Conservation (phyloP, 1,140 invertebrate genomes). For the Artemia franciscana region DNA sequence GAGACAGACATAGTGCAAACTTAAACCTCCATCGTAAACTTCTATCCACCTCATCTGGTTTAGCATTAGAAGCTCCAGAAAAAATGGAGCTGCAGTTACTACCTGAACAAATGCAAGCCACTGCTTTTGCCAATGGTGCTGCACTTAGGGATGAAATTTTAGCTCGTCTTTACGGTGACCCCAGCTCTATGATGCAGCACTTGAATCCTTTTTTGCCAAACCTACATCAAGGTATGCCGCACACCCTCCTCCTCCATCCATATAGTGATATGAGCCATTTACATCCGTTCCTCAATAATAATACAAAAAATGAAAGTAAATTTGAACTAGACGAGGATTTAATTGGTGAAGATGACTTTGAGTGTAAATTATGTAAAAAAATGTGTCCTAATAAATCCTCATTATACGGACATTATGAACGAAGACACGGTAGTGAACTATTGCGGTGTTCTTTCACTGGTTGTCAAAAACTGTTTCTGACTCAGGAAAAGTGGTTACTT, state of each 20-base stretch:
- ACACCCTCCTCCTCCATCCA: neutral
- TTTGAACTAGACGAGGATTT: neutral
- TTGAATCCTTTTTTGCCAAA: neutral
- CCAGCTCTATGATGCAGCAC: constrained; percentile 19
- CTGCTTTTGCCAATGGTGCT: constrained; percentile 25
- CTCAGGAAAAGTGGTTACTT: neutral
- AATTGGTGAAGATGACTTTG: neutral
- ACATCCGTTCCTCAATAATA: neutral
- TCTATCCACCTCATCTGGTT: constrained; percentile 36
- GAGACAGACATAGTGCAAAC: constrained; percentile 79
- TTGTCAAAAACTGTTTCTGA: neutral
- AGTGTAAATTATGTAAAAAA: neutral
- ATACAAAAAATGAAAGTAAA: neutral
- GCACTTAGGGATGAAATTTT: constrained; percentile 47
- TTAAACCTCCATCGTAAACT: constrained; percentile 71
- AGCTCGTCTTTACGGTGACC: constrained; percentile 52
- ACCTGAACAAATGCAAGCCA: constrained; percentile 23
- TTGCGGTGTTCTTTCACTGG: neutral
- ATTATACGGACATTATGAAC: neutral
- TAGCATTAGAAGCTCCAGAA: neutral
- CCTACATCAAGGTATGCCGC: neutral
- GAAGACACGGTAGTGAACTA: neutral
- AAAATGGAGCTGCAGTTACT: constrained; percentile 9
- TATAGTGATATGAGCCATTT: neutral
- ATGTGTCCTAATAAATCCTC: neutral